phyloP scores from a whole-genome alignment of 1,140 invertebrate species.

The Tetramorium simillimum region DNA sequence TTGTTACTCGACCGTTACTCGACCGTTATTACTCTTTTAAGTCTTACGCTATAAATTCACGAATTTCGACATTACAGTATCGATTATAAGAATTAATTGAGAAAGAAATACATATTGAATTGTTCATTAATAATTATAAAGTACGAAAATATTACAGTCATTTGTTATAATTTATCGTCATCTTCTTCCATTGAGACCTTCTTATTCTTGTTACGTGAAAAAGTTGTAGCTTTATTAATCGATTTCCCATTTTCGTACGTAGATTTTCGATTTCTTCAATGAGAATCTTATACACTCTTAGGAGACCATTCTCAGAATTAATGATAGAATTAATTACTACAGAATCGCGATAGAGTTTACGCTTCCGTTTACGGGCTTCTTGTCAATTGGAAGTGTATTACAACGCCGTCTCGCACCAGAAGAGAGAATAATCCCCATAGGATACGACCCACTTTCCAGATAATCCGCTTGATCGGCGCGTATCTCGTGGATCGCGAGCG shows the following conservation, averaged over 20 bases:
- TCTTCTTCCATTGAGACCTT: background rate
- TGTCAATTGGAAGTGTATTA: constrained; percentile 23
- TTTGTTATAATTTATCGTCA: background rate
- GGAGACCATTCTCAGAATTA: too few relatives aligned
- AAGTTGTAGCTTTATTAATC: background rate
- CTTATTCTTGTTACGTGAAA: background rate
- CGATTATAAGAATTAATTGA: background rate
- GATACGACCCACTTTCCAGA: constrained; percentile 30
- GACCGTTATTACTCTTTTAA: background rate
- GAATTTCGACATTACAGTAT: background rate
- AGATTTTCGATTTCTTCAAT: background rate
- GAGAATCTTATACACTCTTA: background rate
- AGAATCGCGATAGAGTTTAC: constrained; percentile 6
- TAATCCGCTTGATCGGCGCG: constrained; percentile 48
- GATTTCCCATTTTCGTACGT: background rate
- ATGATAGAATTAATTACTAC: background rate
- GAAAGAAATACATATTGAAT: background rate
- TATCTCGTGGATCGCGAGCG: constrained; percentile 18
- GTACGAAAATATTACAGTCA: background rate
- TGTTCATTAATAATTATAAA: background rate
- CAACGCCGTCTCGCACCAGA: background rate
- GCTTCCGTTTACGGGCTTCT: background rate
- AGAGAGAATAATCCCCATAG: constrained; percentile 29
- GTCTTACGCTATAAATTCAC: background rate
- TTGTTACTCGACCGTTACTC: too few relatives aligned